These are phyloP conservation scores for Amiota mariae DNA, from an alignment of 2,888 invertebrate species.

Conservation along the genomic window DNA sequence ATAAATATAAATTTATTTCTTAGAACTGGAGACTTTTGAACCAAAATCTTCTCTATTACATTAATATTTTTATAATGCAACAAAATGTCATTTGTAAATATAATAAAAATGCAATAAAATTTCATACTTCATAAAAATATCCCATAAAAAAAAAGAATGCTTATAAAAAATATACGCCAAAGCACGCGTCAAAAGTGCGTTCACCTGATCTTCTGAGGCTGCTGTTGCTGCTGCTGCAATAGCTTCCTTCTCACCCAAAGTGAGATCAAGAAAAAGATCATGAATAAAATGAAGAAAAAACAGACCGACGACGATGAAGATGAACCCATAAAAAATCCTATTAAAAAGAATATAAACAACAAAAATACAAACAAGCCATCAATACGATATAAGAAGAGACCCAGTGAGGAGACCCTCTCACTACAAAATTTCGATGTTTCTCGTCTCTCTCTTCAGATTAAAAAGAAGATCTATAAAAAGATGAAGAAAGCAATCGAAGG, in stretches of 20 bases:
- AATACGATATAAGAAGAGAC: slow-evolving; percentile 50
- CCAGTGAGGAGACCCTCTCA: slow-evolving; percentile 50
- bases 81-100: too few species aligned
- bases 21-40: too few species aligned
- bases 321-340: slow-evolving; percentile 62
- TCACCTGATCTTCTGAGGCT: background rate
- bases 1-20: too few species aligned
- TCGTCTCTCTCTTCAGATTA: slow-evolving; percentile 11
- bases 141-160: slow-evolving; percentile 40
- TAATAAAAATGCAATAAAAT: slow-evolving; percentile 47
- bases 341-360: slow-evolving; percentile 58
- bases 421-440: slow-evolving; percentile 42
- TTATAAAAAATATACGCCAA: slow-evolving; percentile 56
- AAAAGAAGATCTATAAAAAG: slow-evolving; percentile 61
- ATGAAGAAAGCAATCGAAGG: slow-evolving; percentile 31
- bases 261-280: slow-evolving; percentile 27
- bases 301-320: slow-evolving; percentile 44
- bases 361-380: slow-evolving; percentile 43
- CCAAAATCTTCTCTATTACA: too few species aligned
- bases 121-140: slow-evolving; percentile 56
- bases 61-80: too few species aligned
- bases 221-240: too few species aligned
- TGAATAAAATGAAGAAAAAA: slow-evolving; percentile 33
- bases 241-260: background rate
- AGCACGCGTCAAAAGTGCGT: slow-evolving; percentile 60